Base-by-base conservation (phyloP, 2,797 vertebrate species). In the Lophius americanus region DNA sequence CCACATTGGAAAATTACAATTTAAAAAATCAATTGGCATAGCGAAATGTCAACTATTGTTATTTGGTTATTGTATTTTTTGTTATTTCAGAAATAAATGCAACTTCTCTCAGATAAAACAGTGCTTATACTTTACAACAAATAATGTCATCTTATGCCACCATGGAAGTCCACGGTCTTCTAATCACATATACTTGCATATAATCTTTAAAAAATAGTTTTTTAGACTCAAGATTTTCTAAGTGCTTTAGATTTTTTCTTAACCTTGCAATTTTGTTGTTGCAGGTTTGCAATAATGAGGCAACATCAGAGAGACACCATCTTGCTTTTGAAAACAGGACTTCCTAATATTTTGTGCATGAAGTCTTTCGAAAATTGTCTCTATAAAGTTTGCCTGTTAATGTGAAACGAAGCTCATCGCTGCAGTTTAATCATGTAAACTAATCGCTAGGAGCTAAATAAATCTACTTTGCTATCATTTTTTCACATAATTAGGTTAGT, bases 301-400 rank as follows among this genome's bases (percentile, higher is more conserved):
- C 14, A 33, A 46, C 3, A 52, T 48, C 38, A 3, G 3, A 41
- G 63, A 51, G 60, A 67, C 42, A 35, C 2, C 0, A 12, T 51
- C 37, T 62, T 49, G 67, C 36, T 50, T 23, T 23, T 23, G 23
- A 37, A 61, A 74, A 58, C 47, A 33, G 7, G 8, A 14, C 32
- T 57, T 67, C 33, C 59, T 9, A 12, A 4, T 32, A 11, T 42
- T 63, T 71, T 79, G 53, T 72, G 54, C 55, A 7, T 74, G 6
- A 52, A 42, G 23, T 62, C 32, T 44, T 69, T 63, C 1, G 0
- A 64, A 59, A 60, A 9, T 60, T 38, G 36, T 54, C 47, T 81
- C 59, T 73, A 3, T 73, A 75, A 68, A 73, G n/a, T 82, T 78
- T 83, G 74, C 80, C 67, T 75, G 37, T 73, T 52, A 41, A 66